Base-by-base conservation (phyloP, 2,113 vertebrate species). In the Micronisus gabar region DNA sequence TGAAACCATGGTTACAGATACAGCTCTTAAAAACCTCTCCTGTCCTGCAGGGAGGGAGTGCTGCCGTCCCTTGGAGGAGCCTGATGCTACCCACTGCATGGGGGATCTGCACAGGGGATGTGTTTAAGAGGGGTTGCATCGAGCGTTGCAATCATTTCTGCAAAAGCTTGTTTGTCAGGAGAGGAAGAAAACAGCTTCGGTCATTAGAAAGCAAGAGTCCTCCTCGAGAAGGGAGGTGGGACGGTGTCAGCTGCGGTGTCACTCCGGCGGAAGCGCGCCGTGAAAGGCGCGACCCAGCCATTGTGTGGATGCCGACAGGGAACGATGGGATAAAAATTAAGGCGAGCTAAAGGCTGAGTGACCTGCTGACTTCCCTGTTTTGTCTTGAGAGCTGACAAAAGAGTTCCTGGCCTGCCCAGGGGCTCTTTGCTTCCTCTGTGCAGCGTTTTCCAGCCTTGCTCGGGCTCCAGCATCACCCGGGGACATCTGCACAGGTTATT, bases 311-410 rank as follows among this genome's bases (percentile, higher is more conserved):
- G 74, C 56, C 0, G 8, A 48, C 0, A 11, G 78, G 40, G 73
- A 87, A 71, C 0, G 1, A 86, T 43, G 66, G 84, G 93, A 90
- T 32, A 81, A 68, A 93, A 94, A 85, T 72, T 91, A 90, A 88
- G 74, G 81, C 26, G 0, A 94, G 45, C 78, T 80, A 47, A 75
- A 82, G 48, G 48, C 87, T 91, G 62, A 82, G 71, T 90, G 94
- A 96, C 81, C 96, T 85, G 84, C 83, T 62, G 70, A 95, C 91
- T 95, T 97, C 89, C 94, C 94, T 94, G 91, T 93, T 97, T 97
- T 97, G 94, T 96, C 88, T 92, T 89, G 80, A 93, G 86, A 93
- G 80, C 61, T 68, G 80, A 96, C 94, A 97, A 94, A 97, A 94
- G 94, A 94, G 58, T 95, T 96, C 91, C 94, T 94, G 91, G 78